Evolutionary conservation across 2,113 vertebrate species (phyloP), one percentile per base, ranked within the genome.

Genomic region (Melierax canorus): DNA sequence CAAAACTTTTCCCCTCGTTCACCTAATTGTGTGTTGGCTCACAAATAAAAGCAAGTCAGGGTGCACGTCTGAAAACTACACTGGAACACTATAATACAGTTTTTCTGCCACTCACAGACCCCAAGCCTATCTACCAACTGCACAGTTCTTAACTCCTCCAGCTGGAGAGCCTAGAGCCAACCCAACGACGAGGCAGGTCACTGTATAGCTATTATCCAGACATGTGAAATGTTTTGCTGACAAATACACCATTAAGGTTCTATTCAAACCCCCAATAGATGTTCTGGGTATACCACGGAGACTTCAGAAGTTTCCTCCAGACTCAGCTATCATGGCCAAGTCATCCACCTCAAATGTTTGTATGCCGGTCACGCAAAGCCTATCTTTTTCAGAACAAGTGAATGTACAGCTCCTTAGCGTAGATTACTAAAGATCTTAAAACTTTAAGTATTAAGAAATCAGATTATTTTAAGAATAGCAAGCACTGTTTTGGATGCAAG

Each of bases 321-420:
- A 30, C 46, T 58, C 39, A 45, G 51, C 64, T 14, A 18, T n/a
- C 14, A 13, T 0, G 18, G 74, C 22, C 76, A 84, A 62, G 39
- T 10, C 2, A 2, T 29, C 22, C 60, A 81, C 10, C 32, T 59
- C 79, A n/a, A 46, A 67, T 0, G 1, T 9, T 53, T 38, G 1
- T 8, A 21, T 1, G 58, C 7, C 3, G 50, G n/a, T 50, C 72
- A 82, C 53, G 34, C 16, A 46, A 56, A 69, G 7, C 10, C 45
- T 23, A 3, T 7, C 11, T 30, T 66, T 48, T 59, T 53, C 59
- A 77, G 32, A 62, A 64, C 12, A n/a, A n/a, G n/a, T 22, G 30
- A 71, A 67, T 2, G 12, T 12, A 38, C 32, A 75, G 56, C 1
- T 12, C 71, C 50, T 41, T 17, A 74, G 29, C 58, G 85, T 41